phyloP scores from a whole-genome alignment of 2,113 vertebrate species.

The Vidua chalybeata region DNA sequence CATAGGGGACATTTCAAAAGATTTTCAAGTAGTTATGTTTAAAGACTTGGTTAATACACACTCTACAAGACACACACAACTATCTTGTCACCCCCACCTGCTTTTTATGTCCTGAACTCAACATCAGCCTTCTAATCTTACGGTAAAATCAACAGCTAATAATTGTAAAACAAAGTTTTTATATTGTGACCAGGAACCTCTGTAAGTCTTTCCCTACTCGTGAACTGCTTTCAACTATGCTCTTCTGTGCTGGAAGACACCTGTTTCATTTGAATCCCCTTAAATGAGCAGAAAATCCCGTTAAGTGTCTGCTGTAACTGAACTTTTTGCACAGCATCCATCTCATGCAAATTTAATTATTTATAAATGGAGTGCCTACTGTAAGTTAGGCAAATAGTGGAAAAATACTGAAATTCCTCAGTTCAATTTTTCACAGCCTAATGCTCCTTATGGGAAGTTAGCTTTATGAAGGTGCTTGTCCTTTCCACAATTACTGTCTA shows the following conservation, averaged over 20 bases:
- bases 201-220: neutral
- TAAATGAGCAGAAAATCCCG: constrained; percentile 16
- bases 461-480: neutral
- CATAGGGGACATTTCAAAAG: neutral
- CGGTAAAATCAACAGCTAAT: neutral
- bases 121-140: neutral
- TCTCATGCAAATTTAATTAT: neutral
- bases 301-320: neutral
- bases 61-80: neutral
- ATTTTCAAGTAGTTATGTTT: neutral
- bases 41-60: neutral
- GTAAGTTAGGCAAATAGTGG: neutral
- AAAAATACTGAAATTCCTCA: neutral
- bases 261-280: neutral
- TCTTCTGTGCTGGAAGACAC: neutral
- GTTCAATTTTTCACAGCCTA: neutral
- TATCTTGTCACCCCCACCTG: neutral
- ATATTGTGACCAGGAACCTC: neutral
- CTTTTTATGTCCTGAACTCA: neutral
- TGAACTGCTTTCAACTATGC: neutral
- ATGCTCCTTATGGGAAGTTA: neutral
- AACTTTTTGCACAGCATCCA: neutral
- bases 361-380: neutral
- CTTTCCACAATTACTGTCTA: neutral
- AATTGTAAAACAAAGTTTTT: neutral